A percentile compares a stretch with the other conserved stretches of the same genome.
Evolutionary conservation across 92 coral and sea anemone species (phyloP).

Genomic region (Blastomussa wellsi): DNA sequence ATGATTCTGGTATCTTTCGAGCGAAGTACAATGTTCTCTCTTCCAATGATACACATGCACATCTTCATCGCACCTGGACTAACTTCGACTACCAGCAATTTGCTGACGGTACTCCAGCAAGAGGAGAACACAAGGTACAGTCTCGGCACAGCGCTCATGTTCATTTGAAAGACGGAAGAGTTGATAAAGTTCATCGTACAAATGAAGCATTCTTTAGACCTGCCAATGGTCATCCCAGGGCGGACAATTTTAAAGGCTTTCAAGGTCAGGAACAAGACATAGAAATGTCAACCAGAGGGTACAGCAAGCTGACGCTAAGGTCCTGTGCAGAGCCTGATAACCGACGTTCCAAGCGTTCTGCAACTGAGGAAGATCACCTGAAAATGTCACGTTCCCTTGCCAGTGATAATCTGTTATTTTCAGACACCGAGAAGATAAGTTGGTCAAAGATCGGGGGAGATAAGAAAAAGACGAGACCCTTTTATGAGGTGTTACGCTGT

Average conservation of each 20-base stretch:
- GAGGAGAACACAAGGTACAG: constrained; percentile 79
- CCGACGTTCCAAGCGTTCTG: constrained; percentile 50
- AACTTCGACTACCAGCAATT: constrained; percentile 79
- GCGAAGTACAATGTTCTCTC: constrained; percentile 66
- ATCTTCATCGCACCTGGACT: constrained; percentile 83
- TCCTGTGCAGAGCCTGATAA: constrained; percentile 48
- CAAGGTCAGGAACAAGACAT: constrained; percentile 74
- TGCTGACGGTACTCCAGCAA: constrained; percentile 85
- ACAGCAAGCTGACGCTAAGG: constrained; percentile 71
- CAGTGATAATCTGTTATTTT: constrained; percentile 65
- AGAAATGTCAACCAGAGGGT: constrained; percentile 79
- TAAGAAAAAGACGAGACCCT: constrained; percentile 65
- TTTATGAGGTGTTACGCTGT: constrained; percentile 87
- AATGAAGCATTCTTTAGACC: constrained; percentile 64
- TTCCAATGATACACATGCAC: constrained; percentile 71
- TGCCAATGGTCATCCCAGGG: constrained; percentile 69
- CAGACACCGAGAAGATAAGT: constrained; percentile 60
- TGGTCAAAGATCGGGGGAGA: constrained; percentile 75
- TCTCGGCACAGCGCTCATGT: constrained; percentile 71
- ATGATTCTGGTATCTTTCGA: constrained; percentile 87
- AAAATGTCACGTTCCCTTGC: constrained; percentile 41
- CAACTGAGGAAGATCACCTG: constrained; percentile 25
- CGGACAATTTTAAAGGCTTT: constrained; percentile 66
- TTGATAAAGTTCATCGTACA: constrained; percentile 68
- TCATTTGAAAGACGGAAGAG: constrained; percentile 66